Evolutionary conservation across 2,797 vertebrate genomes (phyloP), one percentile per base, ranked within the genome.

Genomic region (Melopsittacus undulatus): DNA sequence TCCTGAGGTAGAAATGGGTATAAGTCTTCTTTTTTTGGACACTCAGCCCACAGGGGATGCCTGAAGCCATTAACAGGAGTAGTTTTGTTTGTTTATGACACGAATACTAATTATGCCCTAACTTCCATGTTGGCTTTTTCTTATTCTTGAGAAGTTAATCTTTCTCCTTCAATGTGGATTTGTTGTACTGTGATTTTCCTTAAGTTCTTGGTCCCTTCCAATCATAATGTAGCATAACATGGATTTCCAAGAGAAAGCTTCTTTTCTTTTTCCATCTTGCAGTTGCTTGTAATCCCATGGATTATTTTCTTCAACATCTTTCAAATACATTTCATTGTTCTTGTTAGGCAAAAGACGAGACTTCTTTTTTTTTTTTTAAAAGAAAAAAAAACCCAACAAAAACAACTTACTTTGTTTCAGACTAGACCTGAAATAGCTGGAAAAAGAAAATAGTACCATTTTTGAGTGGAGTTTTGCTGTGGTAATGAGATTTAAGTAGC

Each of bases 81-180:
- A 14, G 23, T 26, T 91, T 88, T 89, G n/a, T 94, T 95, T 86
- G 77, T 90, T 89, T 79, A 24, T 1, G 8, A 7, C n/a, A 21
- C 14, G 90, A 95, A 95, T 95, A 2, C 48, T 92, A 86, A 96
- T 91, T 76, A 29, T 9, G 13, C 67, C 67, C 51, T 66, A 51
- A 14, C 49, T 73, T 63, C 22, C 46, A 27, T 3, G 27, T 38
- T 1, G 6, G 24, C 7, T 90, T 46, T 78, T 93, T 15, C n/a
- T 52, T 61, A 9, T 68, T 77, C 38, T 67, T 67, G 19, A 63
- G 17, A 63, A 56, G 29, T 5, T 2, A 74, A 13, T 38, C 21
- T 34, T 78, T 81, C 7, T 42, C 36, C 30, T 91, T 84, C 18
- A 3, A 6, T 6, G 15, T 77, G 45, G 13, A 16, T 88, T 79